phyloP scores from a whole-genome alignment of 2,113 vertebrate species.

The Ptilonorhynchus violaceus region DNA sequence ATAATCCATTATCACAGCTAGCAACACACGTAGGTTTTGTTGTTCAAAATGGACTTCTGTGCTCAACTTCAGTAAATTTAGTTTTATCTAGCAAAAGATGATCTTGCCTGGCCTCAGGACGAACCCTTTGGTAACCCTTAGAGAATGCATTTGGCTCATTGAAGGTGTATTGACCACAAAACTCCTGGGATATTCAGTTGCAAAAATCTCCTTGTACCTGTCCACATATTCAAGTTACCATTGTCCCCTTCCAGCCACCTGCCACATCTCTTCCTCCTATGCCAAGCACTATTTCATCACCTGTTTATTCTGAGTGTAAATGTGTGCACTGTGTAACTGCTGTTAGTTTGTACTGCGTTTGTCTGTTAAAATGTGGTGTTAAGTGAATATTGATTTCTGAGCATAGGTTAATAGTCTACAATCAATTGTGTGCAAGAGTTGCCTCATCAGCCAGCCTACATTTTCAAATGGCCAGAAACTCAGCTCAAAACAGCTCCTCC shows the following conservation, averaged over 20 bases:
- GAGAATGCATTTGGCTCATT: background rate
- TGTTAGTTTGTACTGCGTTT: conserved; percentile 16
- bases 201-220: background rate
- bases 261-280: background rate
- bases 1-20: background rate
- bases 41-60: background rate
- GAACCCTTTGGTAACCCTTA: background rate
- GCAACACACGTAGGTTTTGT: background rate
- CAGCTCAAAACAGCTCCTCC: background rate
- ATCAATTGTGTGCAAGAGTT: conserved; percentile 11
- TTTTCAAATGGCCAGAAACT: background rate
- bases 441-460: background rate
- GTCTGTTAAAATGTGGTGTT: conserved; percentile 35
- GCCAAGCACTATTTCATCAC: background rate
- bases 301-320: conserved; percentile 32
- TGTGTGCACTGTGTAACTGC: conserved; percentile 12
- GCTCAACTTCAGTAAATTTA: background rate
- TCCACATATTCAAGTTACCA: background rate
- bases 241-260: background rate
- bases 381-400: conserved; percentile 60
- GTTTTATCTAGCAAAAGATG: background rate
- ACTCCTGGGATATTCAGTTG: background rate
- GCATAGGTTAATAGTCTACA: conserved; percentile 39
- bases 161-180: background rate
- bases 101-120: background rate